Conservation (phyloP, 2,113 vertebrate genomes). For the Onychostoma macrolepis region DNA sequence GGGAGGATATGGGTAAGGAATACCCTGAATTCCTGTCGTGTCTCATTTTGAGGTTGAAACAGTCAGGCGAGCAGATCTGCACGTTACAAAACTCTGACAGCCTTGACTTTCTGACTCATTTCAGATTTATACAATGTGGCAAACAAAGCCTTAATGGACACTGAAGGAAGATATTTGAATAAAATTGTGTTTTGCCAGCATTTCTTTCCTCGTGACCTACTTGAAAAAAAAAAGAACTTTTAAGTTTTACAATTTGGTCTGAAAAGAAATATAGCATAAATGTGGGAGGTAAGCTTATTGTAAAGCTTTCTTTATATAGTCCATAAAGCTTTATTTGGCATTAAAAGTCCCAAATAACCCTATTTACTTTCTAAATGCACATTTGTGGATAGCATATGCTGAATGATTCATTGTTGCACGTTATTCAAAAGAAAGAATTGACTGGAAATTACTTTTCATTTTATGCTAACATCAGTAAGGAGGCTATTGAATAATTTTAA, state of each 20-base stretch:
- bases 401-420: background rate
- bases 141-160: background rate
- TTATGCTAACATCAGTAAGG: background rate
- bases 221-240: background rate
- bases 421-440: background rate
- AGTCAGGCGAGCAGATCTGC: background rate
- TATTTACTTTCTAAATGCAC: background rate
- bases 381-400: background rate
- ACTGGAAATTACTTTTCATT: background rate
- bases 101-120: conserved; percentile 26
- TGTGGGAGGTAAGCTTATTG: background rate
- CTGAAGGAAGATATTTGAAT: background rate
- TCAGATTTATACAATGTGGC: conserved; percentile 17
- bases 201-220: background rate
- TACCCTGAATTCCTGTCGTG: conserved; percentile 52
- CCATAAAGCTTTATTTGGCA: background rate
- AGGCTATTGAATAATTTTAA: background rate
- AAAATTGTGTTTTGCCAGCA: background rate
- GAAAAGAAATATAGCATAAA: background rate
- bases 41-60: conserved; percentile 28
- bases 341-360: background rate
- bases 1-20: conserved; percentile 25
- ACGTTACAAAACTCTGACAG: background rate
- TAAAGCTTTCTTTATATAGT: background rate
- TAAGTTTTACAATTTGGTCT: background rate